Base-by-base conservation (phyloP, 2,888 invertebrate genomes). In the Abrostola triplasia region DNA sequence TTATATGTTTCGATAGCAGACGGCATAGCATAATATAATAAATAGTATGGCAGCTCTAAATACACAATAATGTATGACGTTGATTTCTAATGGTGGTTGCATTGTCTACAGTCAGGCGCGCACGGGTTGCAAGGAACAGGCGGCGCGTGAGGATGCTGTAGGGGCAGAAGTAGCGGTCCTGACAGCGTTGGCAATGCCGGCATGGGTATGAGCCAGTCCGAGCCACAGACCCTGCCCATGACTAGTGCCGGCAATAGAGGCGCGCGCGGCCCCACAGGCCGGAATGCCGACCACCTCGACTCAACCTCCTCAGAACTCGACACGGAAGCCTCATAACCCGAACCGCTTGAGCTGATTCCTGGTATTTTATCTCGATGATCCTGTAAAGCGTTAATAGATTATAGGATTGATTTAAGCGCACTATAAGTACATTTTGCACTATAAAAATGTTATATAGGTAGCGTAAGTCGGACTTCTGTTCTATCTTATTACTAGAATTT, bases 201-300 rank as follows among this genome's bases (percentile, higher is more conserved):
- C 48, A 95, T 73, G 0, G 94, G 95, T 11, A 95, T 92, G 59
- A 95, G 83, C 95, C 95, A 95, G 36, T 95, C 95, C 0, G 95
- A 93, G 0, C 95, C 95, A 56, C 94, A 95, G 0, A 95, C 95
- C n/a, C 95, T 81, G 5, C 94, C 93, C 92, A 95, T 94, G 13
- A 94, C 94, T 10, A 95, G 67, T 0, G 95, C 93, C 0, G 94
- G 93, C 8, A 95, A 80, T 44, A 94, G 72, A 0, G 94, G 95
- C n/a, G 93, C 91, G 0, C 94, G 86, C 0, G 92, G 94, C 0
- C 94, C 94, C 0, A 95, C 95, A 0, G 95, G 95, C 6, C 94
- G 86, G 77, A 95, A 95, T 0, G 95, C 95, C 0, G 95, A 95
- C 92, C 94, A 94, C 44, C 93, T 82, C 0, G 91, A 81, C 65